Base-by-base conservation (phyloP, 1,140 invertebrate genomes). In the Drosophila miranda region DNA sequence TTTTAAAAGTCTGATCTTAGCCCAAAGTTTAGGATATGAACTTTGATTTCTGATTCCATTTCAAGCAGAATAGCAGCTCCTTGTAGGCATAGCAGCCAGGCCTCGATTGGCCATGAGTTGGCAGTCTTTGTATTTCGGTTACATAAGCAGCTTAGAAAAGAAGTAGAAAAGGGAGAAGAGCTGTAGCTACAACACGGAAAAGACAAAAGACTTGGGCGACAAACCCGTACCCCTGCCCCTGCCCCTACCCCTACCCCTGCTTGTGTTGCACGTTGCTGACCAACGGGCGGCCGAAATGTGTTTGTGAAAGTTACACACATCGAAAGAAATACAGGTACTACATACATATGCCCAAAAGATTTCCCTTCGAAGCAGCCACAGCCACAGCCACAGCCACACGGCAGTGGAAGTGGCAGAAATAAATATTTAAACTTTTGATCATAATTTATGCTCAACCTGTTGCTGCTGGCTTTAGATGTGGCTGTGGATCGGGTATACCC, bases 361-460 rank as follows among this genome's bases (percentile, higher is more conserved):
- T 82, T 82, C 78, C 78, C 79, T 70, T 75, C 49, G 7, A 26
- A 75, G 28, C 3, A 13, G 34, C 34, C 34, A 34, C 30, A 48
- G 21, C 42, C 46, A 41, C 11, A 63, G 28, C 51, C 34, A 41
- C 51, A 49, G 34, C 38, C 23, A 34, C 19, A 44, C n/a, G 46
- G 44, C 28, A 16, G 23, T 26, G 23, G 21, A 44, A 13, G 41
- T 9, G 34, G 61, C 11, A 38, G 34, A 1, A 81, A 54, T 57
- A 75, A 60, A 57, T 58, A 78, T 61, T 67, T 73, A 30, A 67
- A 23, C 34, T 59, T 60, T 59, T 56, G 67, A 70, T 82, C 70
- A 82, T 82, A 78, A 82, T 82, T 82, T 82, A 82, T 83, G 79
- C 78, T 57, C 60, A 75, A 83, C 78, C 19, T 77, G 56, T 60